These are phyloP conservation scores for Brachyistius frenatus DNA, from an alignment of 2,113 vertebrate species.

Conservation along the genomic window DNA sequence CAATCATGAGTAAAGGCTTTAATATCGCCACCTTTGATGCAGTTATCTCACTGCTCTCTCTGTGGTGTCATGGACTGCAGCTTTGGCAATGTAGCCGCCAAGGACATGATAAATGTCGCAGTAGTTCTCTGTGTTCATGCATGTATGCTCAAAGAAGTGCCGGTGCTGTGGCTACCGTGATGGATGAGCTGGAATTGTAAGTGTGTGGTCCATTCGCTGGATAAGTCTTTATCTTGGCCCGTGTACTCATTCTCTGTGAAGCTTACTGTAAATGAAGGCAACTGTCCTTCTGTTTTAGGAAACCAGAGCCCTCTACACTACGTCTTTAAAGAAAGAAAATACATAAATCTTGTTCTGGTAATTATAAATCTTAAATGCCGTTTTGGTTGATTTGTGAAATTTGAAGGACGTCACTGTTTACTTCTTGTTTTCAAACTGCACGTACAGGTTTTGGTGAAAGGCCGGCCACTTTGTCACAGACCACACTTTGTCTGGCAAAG, in stretches of 20 bases:
- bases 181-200: slow-evolving; percentile 76
- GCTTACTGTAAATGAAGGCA: slow-evolving; percentile 4
- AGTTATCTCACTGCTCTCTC: slow-evolving; percentile 38
- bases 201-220: slow-evolving; percentile 52
- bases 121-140: slow-evolving; percentile 53
- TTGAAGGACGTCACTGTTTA: not conserved
- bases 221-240: slow-evolving; percentile 62
- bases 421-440: not conserved
- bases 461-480: not conserved
- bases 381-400: slow-evolving; percentile 6
- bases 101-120: slow-evolving; percentile 67
- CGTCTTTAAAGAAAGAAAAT: not conserved
- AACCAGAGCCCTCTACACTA: not conserved
- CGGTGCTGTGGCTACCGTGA: slow-evolving; percentile 53
- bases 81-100: slow-evolving; percentile 21
- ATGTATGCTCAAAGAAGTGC: slow-evolving; percentile 59
- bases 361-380: not conserved
- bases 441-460: not conserved
- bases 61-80: slow-evolving; percentile 21
- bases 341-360: not conserved
- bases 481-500: not conserved
- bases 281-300: slow-evolving; percentile 21
- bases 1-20: slow-evolving; percentile 34
- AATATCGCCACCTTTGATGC: slow-evolving; percentile 44
- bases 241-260: slow-evolving; percentile 25